These are phyloP conservation scores for Peromyscus melanophrys DNA, from an alignment of 2,797 vertebrate genomes.

Conservation along the genomic window DNA sequence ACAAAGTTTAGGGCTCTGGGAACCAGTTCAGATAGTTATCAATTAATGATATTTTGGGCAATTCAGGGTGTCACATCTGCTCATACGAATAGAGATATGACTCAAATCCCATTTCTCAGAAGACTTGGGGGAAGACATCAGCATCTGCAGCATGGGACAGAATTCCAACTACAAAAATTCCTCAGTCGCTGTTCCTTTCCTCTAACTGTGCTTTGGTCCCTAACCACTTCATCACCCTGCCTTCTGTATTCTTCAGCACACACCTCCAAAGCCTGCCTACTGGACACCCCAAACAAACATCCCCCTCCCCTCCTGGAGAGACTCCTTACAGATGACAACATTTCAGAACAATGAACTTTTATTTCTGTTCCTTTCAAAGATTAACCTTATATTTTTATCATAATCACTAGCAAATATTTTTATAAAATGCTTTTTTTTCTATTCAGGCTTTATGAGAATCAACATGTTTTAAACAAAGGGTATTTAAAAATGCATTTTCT, in stretches of 20 bases:
- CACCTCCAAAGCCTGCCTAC: neutral
- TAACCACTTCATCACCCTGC: neutral
- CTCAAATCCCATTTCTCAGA: neutral
- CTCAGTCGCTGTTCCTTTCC: neutral
- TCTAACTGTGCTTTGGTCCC: neutral
- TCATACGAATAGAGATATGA: neutral
- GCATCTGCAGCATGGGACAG: neutral
- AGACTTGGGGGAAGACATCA: neutral
- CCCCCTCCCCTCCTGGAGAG: neutral
- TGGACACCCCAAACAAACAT: neutral
- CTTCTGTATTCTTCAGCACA: neutral
- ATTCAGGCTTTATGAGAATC: neutral
- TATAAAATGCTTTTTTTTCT: neutral
- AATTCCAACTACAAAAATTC: neutral
- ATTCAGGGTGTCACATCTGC: neutral
- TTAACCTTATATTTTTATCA: neutral
- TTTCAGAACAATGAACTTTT: neutral
- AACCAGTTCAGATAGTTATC: neutral
- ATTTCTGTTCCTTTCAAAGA: slow-evolving; percentile 54
- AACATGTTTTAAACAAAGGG: neutral
- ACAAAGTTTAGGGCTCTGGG: neutral
- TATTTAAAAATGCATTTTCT: slow-evolving; percentile 37
- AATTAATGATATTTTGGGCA: neutral
- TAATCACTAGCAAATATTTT: neutral
- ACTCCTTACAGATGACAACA: neutral